Conservation (phyloP, 2,113 vertebrate genomes). For the Bos javanicus region DNA sequence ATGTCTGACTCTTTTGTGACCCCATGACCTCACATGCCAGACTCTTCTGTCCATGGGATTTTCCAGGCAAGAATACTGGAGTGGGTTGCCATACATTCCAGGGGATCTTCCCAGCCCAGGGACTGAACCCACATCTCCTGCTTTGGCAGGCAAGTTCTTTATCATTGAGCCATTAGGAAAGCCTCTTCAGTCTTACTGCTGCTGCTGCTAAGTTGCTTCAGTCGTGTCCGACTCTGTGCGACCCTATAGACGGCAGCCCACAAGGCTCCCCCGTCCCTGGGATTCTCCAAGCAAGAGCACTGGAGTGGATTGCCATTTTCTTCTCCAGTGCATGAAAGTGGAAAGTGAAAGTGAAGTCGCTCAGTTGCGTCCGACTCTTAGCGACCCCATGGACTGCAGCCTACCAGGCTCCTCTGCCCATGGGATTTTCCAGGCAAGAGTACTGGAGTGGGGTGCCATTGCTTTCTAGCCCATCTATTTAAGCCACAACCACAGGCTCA, state of each 20-base stretch:
- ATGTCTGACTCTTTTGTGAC: background rate
- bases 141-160: background rate
- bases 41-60: background rate
- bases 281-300: too few species aligned
- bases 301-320: too few species aligned
- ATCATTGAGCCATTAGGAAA: background rate
- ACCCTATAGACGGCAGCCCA: too few species aligned
- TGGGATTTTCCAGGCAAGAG: too few species aligned
- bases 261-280: too few species aligned
- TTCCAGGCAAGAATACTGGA: background rate
- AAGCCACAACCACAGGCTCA: background rate
- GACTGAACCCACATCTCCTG: background rate
- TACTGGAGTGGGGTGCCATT: too few species aligned
- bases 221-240: too few species aligned
- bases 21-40: background rate
- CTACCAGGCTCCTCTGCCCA: too few species aligned
- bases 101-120: background rate
- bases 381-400: too few species aligned
- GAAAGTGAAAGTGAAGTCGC: too few species aligned
- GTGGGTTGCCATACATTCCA: background rate
- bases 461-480: background rate
- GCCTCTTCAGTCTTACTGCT: background rate
- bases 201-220: too few species aligned
- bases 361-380: fast-evolving
- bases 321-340: too few species aligned